These are phyloP conservation scores for Limnodromus scolopaceus DNA, from an alignment of 2,797 vertebrate species.

Conservation along the genomic window DNA sequence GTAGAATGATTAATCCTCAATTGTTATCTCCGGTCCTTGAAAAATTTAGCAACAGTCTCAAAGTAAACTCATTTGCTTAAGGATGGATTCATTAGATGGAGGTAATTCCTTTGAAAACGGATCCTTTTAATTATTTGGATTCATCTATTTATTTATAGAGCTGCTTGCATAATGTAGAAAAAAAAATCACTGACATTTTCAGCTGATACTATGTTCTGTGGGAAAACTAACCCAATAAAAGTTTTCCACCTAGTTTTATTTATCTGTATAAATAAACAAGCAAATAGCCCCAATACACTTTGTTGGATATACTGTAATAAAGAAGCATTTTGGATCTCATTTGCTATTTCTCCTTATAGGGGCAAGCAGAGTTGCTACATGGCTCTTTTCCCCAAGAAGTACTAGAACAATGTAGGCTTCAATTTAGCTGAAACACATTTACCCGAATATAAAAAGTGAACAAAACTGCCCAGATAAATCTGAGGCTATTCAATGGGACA, in stretches of 20 bases:
- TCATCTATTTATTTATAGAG: conserved; percentile 25
- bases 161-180: conserved; percentile 9
- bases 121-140: conserved; percentile 3
- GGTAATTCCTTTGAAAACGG: conserved; percentile 19
- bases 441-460: background rate
- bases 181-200: background rate
- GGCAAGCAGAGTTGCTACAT: background rate
- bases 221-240: conserved; percentile 20
- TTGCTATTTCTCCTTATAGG: background rate
- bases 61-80: conserved; percentile 37
- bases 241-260: conserved; percentile 23
- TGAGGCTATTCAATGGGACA: background rate
- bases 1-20: background rate
- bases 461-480: background rate
- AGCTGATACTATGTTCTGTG: background rate
- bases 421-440: background rate
- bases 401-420: background rate
- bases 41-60: conserved; percentile 6
- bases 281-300: background rate
- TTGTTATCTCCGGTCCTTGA: background rate
- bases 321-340: background rate
- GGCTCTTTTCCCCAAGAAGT: background rate
- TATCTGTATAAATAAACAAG: background rate
- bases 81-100: background rate
- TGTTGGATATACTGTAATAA: background rate